Conservation (phyloP, 1,140 invertebrate genomes). For the Drosophila auraria region DNA sequence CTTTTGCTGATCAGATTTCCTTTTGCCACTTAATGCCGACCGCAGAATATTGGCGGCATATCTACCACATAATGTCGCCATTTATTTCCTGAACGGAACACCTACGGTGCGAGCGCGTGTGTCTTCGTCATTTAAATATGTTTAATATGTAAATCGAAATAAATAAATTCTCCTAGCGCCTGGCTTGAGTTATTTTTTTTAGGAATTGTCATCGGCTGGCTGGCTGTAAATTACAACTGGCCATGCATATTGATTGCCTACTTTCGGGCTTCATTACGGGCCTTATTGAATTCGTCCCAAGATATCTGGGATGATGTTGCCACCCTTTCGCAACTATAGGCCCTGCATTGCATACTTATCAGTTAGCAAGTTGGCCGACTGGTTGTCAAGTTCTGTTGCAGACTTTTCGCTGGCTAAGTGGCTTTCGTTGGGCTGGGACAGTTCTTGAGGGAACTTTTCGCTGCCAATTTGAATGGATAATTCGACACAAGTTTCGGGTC, state of each 20-base stretch:
- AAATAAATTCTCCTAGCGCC: not conserved
- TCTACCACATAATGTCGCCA: constrained; percentile 55
- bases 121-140: constrained; percentile 31
- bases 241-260: constrained; percentile 14
- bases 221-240: not conserved
- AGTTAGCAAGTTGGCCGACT: constrained; percentile 7
- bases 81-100: constrained; percentile 50
- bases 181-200: constrained; percentile 1
- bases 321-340: constrained; percentile 7
- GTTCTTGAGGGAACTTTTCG: constrained; percentile 24
- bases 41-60: constrained; percentile 49
- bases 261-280: constrained; percentile 9
- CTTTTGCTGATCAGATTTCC: constrained; percentile 62
- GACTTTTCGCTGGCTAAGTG: constrained; percentile 33
- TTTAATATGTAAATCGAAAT: constrained; percentile 35
- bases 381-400: constrained; percentile 15
- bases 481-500: constrained; percentile 52
- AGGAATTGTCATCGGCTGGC: not conserved
- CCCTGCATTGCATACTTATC: constrained; percentile 38
- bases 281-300: constrained; percentile 23
- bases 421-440: constrained; percentile 27
- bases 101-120: constrained; percentile 13
- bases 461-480: constrained; percentile 41
- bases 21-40: constrained; percentile 44
- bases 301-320: constrained; percentile 1